Percentiles rank a stretch among this genome's conserved stretches.
These are phyloP conservation scores for Phortica magna DNA, from an alignment of 2,888 invertebrate species.

Conservation along the genomic window DNA sequence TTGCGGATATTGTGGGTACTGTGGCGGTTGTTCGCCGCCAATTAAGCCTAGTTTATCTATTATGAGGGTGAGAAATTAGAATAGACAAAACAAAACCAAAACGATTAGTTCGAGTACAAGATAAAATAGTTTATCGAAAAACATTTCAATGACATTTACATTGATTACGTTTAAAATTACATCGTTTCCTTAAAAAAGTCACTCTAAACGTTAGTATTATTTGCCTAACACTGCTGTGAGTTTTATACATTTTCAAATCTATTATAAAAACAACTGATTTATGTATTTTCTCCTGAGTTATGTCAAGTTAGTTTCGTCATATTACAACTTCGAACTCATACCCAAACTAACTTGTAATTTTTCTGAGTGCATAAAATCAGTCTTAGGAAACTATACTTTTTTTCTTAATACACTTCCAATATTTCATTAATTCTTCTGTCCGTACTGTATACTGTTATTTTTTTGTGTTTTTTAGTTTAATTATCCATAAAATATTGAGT, in stretches of 20 bases:
- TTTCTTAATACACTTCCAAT: neutral
- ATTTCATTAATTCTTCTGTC: slow-evolving; percentile 3
- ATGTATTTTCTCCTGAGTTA: no score
- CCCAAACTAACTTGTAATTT: no score
- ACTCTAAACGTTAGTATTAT: neutral
- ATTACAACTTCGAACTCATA: no score
- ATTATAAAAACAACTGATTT: no score
- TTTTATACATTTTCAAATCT: neutral
- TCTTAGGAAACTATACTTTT: neutral
- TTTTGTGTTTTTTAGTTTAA: neutral
- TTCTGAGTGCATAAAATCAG: no score
- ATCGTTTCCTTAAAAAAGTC: slow-evolving; percentile 48
- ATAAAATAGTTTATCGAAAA: slow-evolving; percentile 26
- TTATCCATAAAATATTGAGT: neutral
- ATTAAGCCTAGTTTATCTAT: slow-evolving; percentile 76
- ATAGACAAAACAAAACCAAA: neutral
- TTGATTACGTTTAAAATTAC: slow-evolving; percentile 51
- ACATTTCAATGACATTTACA: slow-evolving; percentile 57
- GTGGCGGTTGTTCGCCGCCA: slow-evolving; percentile 75
- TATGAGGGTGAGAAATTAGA: slow-evolving; percentile 27
- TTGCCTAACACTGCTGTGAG: neutral
- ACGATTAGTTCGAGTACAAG: neutral
- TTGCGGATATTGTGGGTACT: slow-evolving; percentile 78
- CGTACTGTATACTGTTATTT: neutral
- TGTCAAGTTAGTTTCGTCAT: no score